Evolutionary conservation across 2,113 vertebrate genomes (phyloP).

Genomic region (Antechinus flavipes): DNA sequence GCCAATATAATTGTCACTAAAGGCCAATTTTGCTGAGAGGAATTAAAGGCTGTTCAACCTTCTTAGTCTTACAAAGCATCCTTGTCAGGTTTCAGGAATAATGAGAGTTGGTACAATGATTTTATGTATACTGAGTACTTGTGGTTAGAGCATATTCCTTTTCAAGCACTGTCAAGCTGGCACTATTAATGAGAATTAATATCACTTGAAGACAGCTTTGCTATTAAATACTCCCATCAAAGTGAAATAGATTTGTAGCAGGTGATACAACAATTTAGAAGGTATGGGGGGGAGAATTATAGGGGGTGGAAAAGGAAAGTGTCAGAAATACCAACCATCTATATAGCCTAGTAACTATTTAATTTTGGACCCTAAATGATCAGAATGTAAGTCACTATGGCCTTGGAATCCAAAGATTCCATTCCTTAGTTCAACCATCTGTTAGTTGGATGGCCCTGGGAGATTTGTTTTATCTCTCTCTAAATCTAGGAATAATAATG

Average conservation of each 20-base stretch:
- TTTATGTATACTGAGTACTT: slow-evolving; percentile 49
- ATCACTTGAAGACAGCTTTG: slow-evolving; percentile 41
- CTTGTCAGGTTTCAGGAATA: slow-evolving; percentile 45
- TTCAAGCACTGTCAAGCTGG: background rate
- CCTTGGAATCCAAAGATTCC: background rate
- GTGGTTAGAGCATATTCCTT: slow-evolving; percentile 45
- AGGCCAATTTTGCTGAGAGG: background rate
- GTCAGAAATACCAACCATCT: slow-evolving; percentile 24
- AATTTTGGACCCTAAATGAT: slow-evolving; percentile 28
- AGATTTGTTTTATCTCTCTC: background rate
- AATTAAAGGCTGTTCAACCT: background rate
- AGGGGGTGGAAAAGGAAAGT: slow-evolving; percentile 14
- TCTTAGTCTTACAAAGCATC: slow-evolving; percentile 47
- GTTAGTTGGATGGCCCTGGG: background rate
- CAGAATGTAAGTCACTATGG: background rate
- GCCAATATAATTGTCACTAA: background rate
- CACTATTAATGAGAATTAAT: slow-evolving; percentile 21
- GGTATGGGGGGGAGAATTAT: background rate
- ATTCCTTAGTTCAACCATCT: background rate
- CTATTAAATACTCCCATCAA: slow-evolving; percentile 33
- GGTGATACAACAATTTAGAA: background rate
- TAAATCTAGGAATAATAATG: background rate
- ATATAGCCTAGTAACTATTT: background rate
- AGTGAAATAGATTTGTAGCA: slow-evolving; percentile 59
- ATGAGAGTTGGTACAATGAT: slow-evolving; percentile 54